phyloP scores from a whole-genome alignment of 2,113 vertebrate genomes.

The Odobenus rosmarus region DNA sequence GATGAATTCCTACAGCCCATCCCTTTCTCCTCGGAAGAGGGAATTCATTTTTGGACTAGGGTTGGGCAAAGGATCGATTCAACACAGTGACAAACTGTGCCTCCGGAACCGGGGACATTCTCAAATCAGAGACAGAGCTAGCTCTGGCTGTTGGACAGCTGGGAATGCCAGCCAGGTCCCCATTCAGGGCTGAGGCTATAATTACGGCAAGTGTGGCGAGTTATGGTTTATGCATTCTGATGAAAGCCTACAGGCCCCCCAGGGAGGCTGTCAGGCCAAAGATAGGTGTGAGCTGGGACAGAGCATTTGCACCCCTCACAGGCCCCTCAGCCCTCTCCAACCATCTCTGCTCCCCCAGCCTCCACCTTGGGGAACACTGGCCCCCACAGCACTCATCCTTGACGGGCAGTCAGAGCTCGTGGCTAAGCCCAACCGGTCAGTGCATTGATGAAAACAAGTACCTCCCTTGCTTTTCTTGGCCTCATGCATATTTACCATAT shows the following conservation, averaged over 20 bases:
- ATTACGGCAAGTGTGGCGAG: too few relatives aligned
- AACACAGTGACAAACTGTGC: not conserved
- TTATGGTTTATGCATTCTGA: not conserved
- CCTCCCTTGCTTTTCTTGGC: conserved; percentile 63
- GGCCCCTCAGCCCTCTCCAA: conserved; percentile 62
- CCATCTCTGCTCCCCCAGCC: conserved; percentile 57
- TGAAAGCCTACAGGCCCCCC: not conserved
- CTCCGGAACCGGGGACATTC: not conserved
- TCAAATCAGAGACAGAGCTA: not conserved
- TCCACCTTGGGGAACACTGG: conserved; percentile 52
- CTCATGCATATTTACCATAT: conserved; percentile 77
- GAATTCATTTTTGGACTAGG: not conserved
- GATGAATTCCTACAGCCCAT: not conserved
- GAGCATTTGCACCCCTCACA: not conserved
- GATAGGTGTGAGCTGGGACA: not conserved
- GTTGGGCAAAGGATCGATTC: not conserved
- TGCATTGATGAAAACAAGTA: conserved; percentile 66
- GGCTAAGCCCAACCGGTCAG: conserved; percentile 74
- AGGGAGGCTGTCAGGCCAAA: too few relatives aligned
- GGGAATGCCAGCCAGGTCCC: not conserved
- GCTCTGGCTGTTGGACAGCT: not conserved
- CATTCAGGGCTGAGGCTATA: not conserved
- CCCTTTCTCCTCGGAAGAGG: not conserved
- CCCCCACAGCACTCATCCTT: conserved; percentile 70
- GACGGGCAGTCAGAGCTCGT: conserved; percentile 51